Conservation (phyloP, 2,888 invertebrate species). For the Lypha dubia region DNA sequence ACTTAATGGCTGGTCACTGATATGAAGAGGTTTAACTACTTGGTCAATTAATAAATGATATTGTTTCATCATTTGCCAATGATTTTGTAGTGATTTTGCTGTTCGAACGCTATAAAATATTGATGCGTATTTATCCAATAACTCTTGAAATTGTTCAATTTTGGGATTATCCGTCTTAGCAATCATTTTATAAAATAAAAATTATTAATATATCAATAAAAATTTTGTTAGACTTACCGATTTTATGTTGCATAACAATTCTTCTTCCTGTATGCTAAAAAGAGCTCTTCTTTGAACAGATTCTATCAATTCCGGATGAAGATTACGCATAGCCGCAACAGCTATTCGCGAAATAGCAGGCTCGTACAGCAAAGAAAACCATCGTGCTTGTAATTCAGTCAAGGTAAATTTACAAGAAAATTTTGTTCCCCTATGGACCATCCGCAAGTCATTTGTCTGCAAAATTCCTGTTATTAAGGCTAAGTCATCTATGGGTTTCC, state of each 20-base stretch:
- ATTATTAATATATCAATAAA: neutral
- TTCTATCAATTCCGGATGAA: slow-evolving; percentile 95
- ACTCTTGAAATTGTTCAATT: slow-evolving; percentile 91
- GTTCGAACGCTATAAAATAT: slow-evolving; percentile 95
- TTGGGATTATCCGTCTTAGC: slow-evolving; percentile 88
- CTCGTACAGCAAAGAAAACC: slow-evolving; percentile 98
- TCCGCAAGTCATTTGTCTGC: slow-evolving; percentile 92
- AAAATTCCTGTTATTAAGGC: slow-evolving; percentile 96
- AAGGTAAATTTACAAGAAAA: slow-evolving; percentile 98
- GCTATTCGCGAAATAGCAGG: slow-evolving; percentile 96
- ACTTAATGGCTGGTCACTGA: slow-evolving; percentile 87
- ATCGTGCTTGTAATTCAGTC: slow-evolving; percentile 96
- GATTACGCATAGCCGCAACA: slow-evolving; percentile 95
- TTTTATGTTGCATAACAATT: slow-evolving; percentile 90
- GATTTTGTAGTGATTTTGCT: slow-evolving; percentile 91
- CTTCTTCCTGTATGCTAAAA: slow-evolving; percentile 95
- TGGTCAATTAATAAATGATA: slow-evolving; percentile 96
- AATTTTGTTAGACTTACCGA: slow-evolving; percentile 85
- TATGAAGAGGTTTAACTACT: slow-evolving; percentile 87
- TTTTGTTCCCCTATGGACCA: slow-evolving; percentile 95
- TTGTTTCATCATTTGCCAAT: slow-evolving; percentile 97
- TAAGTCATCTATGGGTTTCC: slow-evolving; percentile 99
- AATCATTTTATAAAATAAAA: neutral
- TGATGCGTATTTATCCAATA: slow-evolving; percentile 92
- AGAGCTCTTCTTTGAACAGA: slow-evolving; percentile 94